Base-by-base conservation (phyloP, 37 sponge, comb jelly and placozoan species). In the Diacarnus erythraeanus region DNA sequence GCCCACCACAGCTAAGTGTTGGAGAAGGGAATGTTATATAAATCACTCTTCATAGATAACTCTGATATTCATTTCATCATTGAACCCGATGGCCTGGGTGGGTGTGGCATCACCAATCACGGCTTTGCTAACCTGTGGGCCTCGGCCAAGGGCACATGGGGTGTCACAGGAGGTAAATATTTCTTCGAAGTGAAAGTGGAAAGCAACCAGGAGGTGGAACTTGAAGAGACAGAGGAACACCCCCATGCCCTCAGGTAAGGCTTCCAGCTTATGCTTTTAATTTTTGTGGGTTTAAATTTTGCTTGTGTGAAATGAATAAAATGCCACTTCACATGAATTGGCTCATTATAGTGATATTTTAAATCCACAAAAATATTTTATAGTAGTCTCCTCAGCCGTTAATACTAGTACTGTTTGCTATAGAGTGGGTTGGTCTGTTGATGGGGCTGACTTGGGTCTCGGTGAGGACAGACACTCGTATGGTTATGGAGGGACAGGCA, bases 401-500 rank as follows among this genome's bases (percentile, higher is more conserved):
- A 12, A 47, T 47, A 47, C 51, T 47, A 12, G 6, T 6, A 47
- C 6, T 47, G 12, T 47, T 47, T 47, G 51, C 51, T 47, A 17
- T 34, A 84, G 95, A 40, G 89, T 95, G 68, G 96, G 96, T 1
- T 95, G 89, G 89, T 84, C 93, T 5, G 66, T 64, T n/a, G 87
- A 81, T n/a, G 74, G 78, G 6, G 57, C 81, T 5, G 63, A 42
- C 44, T 25, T 82, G 27, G 69, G 51, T 43, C 72, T 91, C 12
- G 97, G 97, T 9, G 94, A 96, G 59, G 86, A 47, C 6, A 38
- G 60, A 2, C 65, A 51, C 41, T 98, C 99, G 39, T 98, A 84
- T 81, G 99, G 92, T 39, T 98, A 85, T 63, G 96, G 91, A 20
- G 74, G 83, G 2, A 83, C 91, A 0, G 94, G 94, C 0, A 90